Base-by-base conservation (phyloP, 2,888 invertebrate species). In the Julus scanicus region DNA sequence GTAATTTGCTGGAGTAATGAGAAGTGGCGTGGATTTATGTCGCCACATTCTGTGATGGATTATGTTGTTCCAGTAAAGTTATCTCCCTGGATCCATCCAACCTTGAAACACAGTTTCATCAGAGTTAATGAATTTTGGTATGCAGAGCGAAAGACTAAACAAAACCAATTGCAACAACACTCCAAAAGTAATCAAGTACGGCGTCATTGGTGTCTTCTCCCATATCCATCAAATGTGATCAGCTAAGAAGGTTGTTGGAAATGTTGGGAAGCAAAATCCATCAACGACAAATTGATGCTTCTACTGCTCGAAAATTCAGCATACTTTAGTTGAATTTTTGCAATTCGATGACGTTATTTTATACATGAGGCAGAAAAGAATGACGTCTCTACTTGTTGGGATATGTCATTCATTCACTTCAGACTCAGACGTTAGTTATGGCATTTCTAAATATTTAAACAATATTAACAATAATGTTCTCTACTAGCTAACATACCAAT, bases 101-200 rank as follows among this genome's bases (percentile, higher is more conserved):
- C 20, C 71, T 63, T 63, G 17, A n/a, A 63, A 63, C 13, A 17
- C 63, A 1, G n/a, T n/a, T 63, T 17, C 63, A 63, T 63, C 63
- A 63, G 63, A 63, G 17, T n/a, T 71, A 20, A 71, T 71, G 71
- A 71, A 71, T 71, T 71, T 20, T 20, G 71, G 20, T 71, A 71
- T 71, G 71, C 71, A 71, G 20, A 71, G 20, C 4, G 71, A 71
- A 71, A 20, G 71, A 71, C 5, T 71, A 8, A 71, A 20, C 71
- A 71, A 29, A 8, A 20, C 71, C 71, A 71, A 71, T 71, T 71
- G 20, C n/a, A 71, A 71, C 71, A n/a, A 20, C 71, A 20, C 63
- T 71, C 20, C 71, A 71, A 20, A n/a, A 71, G 20, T 20, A 29
- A 71, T 71, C 71, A 71, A 29, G 6, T 15, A 15, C 3, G n/a